phyloP scores from a whole-genome alignment of 2,888 invertebrate genomes.

The Amphimallon solstitiale region DNA sequence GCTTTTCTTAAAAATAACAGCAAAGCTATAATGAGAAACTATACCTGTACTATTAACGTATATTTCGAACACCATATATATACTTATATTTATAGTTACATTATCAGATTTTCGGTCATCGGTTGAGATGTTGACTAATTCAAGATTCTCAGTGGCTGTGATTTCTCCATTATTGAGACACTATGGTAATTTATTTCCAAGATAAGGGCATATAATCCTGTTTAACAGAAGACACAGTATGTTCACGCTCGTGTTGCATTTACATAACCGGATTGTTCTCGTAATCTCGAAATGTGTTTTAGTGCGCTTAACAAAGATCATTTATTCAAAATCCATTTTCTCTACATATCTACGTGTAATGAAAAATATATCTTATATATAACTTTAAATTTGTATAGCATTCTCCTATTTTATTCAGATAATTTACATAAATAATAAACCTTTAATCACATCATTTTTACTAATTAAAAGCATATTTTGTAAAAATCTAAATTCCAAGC shows the following conservation, averaged over 20 bases:
- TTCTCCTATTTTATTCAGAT: too few relatives aligned
- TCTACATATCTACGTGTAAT: neutral
- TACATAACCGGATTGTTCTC: constrained; percentile 52
- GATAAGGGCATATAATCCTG: constrained; percentile 52
- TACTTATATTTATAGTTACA: constrained; percentile 8
- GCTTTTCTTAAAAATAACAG: too few relatives aligned
- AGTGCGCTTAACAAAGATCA: constrained; percentile 11
- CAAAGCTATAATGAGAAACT: too few relatives aligned
- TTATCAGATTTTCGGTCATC: constrained; percentile 13
- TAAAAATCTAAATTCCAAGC: too few relatives aligned
- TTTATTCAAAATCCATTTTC: constrained; percentile 20
- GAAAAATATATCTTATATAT: too few relatives aligned
- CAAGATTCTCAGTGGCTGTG: constrained; percentile 24
- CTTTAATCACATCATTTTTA: too few relatives aligned
- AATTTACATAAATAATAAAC: too few relatives aligned
- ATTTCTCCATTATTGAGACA: constrained; percentile 49
- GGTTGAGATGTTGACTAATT: constrained; percentile 33
- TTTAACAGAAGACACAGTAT: constrained; percentile 51
- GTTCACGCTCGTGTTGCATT: constrained; percentile 53
- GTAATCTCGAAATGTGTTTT: constrained; percentile 32
- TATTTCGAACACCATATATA: too few relatives aligned
- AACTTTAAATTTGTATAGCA: too few relatives aligned
- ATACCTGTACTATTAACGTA: too few relatives aligned
- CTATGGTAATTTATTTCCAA: constrained; percentile 52
- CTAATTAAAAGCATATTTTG: too few relatives aligned